Conservation (phyloP, 2,797 vertebrate species). For the Pangasius sanitwongsei region DNA sequence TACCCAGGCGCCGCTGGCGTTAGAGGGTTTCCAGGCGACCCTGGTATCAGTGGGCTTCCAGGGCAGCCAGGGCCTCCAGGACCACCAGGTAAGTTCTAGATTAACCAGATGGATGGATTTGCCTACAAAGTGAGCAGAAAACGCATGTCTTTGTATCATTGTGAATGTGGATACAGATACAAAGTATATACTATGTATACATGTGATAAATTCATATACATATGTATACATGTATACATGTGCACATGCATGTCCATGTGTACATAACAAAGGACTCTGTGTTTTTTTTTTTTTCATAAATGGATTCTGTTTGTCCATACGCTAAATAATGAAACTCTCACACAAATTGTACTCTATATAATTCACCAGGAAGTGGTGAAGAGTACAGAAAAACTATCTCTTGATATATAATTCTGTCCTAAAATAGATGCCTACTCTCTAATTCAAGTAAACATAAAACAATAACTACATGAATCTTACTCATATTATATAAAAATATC, state of each 20-base stretch:
- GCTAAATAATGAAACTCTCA: background rate
- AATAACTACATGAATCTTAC: background rate
- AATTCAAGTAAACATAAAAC: background rate
- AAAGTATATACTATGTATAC: slow-evolving; percentile 17
- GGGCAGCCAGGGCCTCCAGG: slow-evolving; percentile 74
- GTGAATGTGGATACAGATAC: slow-evolving; percentile 11
- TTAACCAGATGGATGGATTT: background rate
- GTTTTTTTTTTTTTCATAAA: background rate
- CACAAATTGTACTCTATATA: background rate
- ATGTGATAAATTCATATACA: slow-evolving; percentile 1
- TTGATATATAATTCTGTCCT: background rate
- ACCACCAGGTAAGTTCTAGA: slow-evolving; percentile 69
- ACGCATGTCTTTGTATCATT: background rate
- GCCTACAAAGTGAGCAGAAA: background rate
- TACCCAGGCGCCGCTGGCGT: slow-evolving; percentile 63
- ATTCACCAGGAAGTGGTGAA: background rate
- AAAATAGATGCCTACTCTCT: background rate
- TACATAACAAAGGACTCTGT: background rate
- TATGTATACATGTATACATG: slow-evolving; percentile 16
- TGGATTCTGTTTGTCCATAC: background rate
- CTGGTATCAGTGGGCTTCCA: slow-evolving; percentile 70
- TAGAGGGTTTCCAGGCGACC: slow-evolving; percentile 72
- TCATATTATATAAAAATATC: background rate
- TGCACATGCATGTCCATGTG: background rate
- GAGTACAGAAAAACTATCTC: background rate